Evolutionary conservation across 2,888 invertebrate genomes (phyloP).

Genomic region (Gasteruption jaculator): DNA sequence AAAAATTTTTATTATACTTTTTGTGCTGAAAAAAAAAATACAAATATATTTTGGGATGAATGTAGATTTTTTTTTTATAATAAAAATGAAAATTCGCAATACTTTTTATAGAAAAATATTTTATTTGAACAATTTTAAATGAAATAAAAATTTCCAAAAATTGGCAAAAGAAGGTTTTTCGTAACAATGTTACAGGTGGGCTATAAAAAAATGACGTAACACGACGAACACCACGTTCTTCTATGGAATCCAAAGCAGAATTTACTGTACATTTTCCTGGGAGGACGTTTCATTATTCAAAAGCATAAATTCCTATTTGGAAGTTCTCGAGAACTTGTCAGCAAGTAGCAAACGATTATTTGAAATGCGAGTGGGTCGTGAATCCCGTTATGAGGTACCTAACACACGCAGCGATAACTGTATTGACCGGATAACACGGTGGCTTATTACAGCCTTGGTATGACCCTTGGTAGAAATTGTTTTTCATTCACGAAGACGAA

Average conservation of each 20-base stretch:
- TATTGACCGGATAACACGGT: conserved; percentile 45
- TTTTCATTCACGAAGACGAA: too few species aligned
- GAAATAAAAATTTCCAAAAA: conserved; percentile 20
- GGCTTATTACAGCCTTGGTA: conserved; percentile 30
- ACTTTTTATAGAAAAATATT: conserved; percentile 3
- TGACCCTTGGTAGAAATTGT: too few species aligned
- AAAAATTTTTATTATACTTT: too few species aligned
- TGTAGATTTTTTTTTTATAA: too few species aligned
- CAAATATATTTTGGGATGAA: not conserved
- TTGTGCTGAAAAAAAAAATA: too few species aligned
- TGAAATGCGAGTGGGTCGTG: conserved; percentile 41
- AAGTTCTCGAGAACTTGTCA: conserved; percentile 12
- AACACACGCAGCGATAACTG: conserved; percentile 46
- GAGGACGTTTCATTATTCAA: not conserved
- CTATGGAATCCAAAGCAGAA: too few species aligned
- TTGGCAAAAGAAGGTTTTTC: too few species aligned
- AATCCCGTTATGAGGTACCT: conserved; percentile 47
- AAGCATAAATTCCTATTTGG: not conserved
- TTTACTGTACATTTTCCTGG: too few species aligned
- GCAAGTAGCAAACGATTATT: too few species aligned
- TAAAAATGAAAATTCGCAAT: conserved; percentile 8
- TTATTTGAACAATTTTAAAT: conserved; percentile 5
- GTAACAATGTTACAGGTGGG: too few species aligned
- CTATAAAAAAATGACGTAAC: too few species aligned
- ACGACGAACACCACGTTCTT: too few species aligned